These are phyloP conservation scores for Drosophila recens DNA, from an alignment of 2,888 invertebrate genomes.

Conservation along the genomic window DNA sequence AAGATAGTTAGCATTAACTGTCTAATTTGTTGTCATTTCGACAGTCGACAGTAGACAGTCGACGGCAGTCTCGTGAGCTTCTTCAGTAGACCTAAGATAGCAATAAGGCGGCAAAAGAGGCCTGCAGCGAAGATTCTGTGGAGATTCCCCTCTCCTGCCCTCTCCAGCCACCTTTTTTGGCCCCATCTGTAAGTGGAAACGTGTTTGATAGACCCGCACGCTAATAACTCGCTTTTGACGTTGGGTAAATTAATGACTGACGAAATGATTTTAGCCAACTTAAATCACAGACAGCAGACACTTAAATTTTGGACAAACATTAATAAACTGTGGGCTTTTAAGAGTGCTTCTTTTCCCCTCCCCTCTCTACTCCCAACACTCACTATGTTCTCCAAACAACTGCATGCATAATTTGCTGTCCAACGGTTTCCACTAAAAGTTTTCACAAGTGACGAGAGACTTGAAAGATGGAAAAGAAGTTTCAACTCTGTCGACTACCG, in stretches of 20 bases:
- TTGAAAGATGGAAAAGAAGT: conserved; percentile 24
- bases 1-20: conserved; percentile 78
- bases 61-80: conserved; percentile 58
- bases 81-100: conserved; percentile 63
- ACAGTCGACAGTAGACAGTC: conserved; percentile 26
- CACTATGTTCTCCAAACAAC: conserved; percentile 16
- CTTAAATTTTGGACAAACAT: conserved; percentile 79
- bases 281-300: conserved; percentile 64
- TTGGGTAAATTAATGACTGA: conserved; percentile 72
- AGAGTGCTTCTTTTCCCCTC: background rate
- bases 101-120: conserved; percentile 58
- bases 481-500: conserved; percentile 32
- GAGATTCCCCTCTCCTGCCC: conserved; percentile 19
- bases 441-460: conserved; percentile 53
- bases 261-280: conserved; percentile 79
- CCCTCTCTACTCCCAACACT: background rate
- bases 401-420: conserved; percentile 75
- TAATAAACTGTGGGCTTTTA: conserved; percentile 75
- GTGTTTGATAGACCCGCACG: conserved; percentile 74
- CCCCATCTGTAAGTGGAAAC: conserved; percentile 47
- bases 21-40: conserved; percentile 79
- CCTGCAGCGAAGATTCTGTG: conserved; percentile 59
- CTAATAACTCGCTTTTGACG: conserved; percentile 76
- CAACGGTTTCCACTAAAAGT: conserved; percentile 73
- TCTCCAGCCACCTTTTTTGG: no score